Percentiles rank a stretch among this genome's conserved stretches.
Conservation (phyloP, 2,888 invertebrate species). For the Drosophila rubida region DNA sequence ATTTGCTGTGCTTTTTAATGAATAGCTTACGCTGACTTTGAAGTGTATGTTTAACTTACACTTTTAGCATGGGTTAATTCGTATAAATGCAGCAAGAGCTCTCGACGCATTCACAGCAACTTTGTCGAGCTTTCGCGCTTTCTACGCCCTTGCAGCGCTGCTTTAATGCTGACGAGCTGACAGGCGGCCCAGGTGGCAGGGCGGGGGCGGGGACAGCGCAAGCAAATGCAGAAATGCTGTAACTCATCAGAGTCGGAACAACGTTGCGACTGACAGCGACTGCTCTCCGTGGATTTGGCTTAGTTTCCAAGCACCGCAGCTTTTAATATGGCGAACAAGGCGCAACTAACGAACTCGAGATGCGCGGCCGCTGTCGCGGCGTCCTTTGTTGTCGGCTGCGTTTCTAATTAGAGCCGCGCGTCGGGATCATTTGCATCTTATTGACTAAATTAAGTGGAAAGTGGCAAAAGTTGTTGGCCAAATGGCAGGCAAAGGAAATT, state of each 20-base stretch:
- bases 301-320: constrained; percentile 59
- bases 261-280: constrained; percentile 34
- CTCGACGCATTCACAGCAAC: no score
- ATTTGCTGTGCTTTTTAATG: no score
- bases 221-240: constrained; percentile 56
- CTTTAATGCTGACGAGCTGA: neutral
- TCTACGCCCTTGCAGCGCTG: neutral
- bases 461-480: constrained; percentile 49
- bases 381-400: constrained; percentile 19
- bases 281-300: constrained; percentile 53
- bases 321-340: constrained; percentile 48
- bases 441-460: constrained; percentile 76
- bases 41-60: no score
- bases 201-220: neutral
- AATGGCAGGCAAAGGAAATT: constrained; percentile 30
- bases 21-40: no score
- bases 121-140: neutral
- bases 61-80: no score
- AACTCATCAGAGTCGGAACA: constrained; percentile 59
- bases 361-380: neutral
- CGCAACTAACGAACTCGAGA: constrained; percentile 42
- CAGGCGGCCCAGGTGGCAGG: constrained; percentile 1
- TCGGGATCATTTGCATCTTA: constrained; percentile 74
- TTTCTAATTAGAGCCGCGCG: constrained; percentile 53
- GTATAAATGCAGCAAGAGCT: no score